Base-by-base conservation (phyloP, 2,797 vertebrate species). In the Eospalax fontanierii region DNA sequence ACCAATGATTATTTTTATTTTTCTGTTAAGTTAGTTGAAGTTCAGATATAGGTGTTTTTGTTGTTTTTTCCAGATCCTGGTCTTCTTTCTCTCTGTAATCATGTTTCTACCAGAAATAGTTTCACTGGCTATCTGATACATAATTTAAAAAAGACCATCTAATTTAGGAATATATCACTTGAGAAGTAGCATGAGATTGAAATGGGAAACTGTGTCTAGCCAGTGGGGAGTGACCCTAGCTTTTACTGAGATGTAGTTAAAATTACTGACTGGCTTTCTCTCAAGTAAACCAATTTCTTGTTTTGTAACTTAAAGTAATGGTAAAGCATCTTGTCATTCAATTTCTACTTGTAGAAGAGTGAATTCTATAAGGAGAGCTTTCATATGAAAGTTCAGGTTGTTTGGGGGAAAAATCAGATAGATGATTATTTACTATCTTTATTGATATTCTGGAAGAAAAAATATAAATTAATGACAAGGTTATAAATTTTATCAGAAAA, bases 401-500 rank as follows among this genome's bases (percentile, higher is more conserved):
- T 71, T 95, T 83, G 71, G 38, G 78, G 82, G 40, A 50, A 68
- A 80, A 63, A 92, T 84, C 61, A 93, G 79, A 40, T 54, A 93
- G 79, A 40, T 81, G 61, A 40, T 61, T 80, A 12, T 80, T 87
- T 87, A 91, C 63, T 79, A 84, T 87, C 50, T 94, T 92, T 50
- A 73, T 73, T 87, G 82, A 75, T 94, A 81, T 82, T 82, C 63
- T 89, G 75, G 63, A 94, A 85, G 54, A 86, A 94, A 66, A 92
- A 46, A 18, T 73, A 24, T 50, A 96, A 83, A 59, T 83, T 91
- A 84, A 87, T 75, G 84, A 89, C 83, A 65, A 93, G 71, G 10
- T 78, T 82, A 93, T 90, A 87, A 38, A 87, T 91, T 95, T 96
- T 40, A 94, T 57, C 30, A 82, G 61, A 85, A 94, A 95, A 88